Base-by-base conservation (phyloP, 2,113 vertebrate genomes). In the Melanerpes formicivorus region DNA sequence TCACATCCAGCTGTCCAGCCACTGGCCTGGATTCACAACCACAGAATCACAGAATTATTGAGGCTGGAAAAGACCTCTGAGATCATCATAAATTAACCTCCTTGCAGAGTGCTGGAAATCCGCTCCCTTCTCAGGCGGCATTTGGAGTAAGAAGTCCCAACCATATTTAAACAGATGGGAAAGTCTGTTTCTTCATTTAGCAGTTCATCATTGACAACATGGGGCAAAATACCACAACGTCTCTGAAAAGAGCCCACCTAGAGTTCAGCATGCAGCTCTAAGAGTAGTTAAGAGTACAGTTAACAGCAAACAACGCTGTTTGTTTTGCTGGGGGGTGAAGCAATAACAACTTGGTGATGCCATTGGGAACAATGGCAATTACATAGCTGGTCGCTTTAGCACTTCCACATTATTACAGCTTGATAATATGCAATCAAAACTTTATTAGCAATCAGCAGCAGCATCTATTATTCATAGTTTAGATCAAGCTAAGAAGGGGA, bases 371-470 rank as follows among this genome's bases (percentile, higher is more conserved):
- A 93, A 91, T 25, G 91, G 76, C 89, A 96, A 92, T 95, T 93
- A 94, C 82, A 83, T 44, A 71, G 79, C 75, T 84, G 89, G 64
- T 56, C 6, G 4, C 55, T 59, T 74, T 9, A 91, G 65, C 58
- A 21, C 67, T 67, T 58, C 40, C 67, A 14, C 80, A 69, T 91
- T 76, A 85, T 91, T 96, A 91, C 26, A 80, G 72, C 65, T 80
- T 75, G 79, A 88, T 87, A 90, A 91, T 67, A 75, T 13, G 72
- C 93, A 94, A 95, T 94, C 89, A 96, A 91, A 96, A 95, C 76
- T 93, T 96, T 94, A 96, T 94, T 93, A 96, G 84, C 50, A 83
- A 85, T 78, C 87, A 95, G 0, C 83, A 85, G 0, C 69, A 88
- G 64, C 75, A 96, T 94, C 89, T 95, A 96, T 95, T 95, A 95